Percentiles rank a stretch among this genome's conserved stretches.
Evolutionary conservation across 2,888 invertebrate species (phyloP).

Genomic region (Drosophila meridiana): DNA sequence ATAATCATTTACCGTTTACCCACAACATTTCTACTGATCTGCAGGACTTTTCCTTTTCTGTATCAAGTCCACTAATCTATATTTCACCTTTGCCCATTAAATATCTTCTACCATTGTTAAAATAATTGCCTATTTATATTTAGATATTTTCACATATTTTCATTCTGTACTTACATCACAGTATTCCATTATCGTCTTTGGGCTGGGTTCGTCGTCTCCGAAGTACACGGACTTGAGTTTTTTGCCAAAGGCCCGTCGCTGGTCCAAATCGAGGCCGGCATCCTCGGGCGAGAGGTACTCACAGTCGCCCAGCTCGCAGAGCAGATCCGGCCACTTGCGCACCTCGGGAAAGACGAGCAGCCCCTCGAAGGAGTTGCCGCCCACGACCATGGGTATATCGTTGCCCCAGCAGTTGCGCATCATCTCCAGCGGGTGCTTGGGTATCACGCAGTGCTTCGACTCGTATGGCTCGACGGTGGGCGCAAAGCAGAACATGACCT

Average conservation of each 20-base stretch:
- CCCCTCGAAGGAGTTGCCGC: conserved; percentile 84
- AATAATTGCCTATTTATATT: not conserved
- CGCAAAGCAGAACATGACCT: conserved; percentile 81
- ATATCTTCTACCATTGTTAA: too few relatives aligned
- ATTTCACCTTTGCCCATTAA: too few relatives aligned
- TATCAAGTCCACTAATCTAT: too few relatives aligned
- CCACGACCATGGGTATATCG: conserved; percentile 83
- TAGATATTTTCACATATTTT: not conserved
- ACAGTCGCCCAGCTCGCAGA: conserved; percentile 78
- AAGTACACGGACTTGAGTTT: conserved; percentile 85
- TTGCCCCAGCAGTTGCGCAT: conserved; percentile 84
- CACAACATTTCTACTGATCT: too few relatives aligned
- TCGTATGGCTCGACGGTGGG: conserved; percentile 83
- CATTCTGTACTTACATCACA: conserved; percentile 78
- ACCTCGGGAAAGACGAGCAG: conserved; percentile 82
- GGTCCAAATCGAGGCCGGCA: conserved; percentile 72
- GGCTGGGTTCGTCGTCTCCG: conserved; percentile 83
- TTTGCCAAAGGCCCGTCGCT: conserved; percentile 82
- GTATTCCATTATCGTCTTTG: conserved; percentile 83
- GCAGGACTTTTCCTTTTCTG: too few relatives aligned
- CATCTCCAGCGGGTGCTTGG: conserved; percentile 82
- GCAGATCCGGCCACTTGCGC: conserved; percentile 80
- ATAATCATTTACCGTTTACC: too few relatives aligned
- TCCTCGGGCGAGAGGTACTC: conserved; percentile 82
- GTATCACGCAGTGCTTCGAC: conserved; percentile 81